These are phyloP conservation scores for Caerostris darwini DNA, from an alignment of 1,140 invertebrate genomes.

Conservation along the genomic window DNA sequence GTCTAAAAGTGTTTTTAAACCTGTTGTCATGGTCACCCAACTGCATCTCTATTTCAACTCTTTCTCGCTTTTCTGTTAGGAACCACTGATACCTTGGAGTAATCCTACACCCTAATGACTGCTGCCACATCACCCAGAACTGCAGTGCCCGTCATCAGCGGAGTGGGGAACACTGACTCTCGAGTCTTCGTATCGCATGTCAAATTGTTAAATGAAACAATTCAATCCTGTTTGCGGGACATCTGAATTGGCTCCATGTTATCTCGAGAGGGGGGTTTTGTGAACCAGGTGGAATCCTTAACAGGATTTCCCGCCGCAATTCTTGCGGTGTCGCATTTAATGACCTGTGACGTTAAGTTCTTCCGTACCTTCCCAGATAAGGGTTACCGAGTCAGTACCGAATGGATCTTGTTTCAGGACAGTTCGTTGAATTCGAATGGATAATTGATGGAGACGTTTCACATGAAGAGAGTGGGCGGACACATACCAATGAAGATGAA, in stretches of 20 bases:
- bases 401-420: too few species aligned
- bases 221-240: not conserved
- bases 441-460: too few species aligned
- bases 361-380: not conserved
- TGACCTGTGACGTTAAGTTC: conserved; percentile 22
- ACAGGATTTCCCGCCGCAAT: conserved; percentile 11
- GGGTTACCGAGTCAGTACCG: not conserved
- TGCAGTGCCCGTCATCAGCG: not conserved
- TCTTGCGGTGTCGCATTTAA: conserved; percentile 25
- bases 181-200: not conserved
- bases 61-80: not conserved
- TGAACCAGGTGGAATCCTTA: not conserved
- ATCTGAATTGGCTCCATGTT: conserved; percentile 5
- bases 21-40: not conserved
- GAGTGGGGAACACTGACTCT: not conserved
- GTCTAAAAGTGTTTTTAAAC: not conserved
- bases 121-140: not conserved
- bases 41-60: not conserved
- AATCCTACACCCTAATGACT: not conserved
- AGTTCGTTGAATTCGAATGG: too few species aligned
- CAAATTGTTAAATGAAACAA: conserved; percentile 40
- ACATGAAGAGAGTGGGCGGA: too few species aligned
- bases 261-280: not conserved
- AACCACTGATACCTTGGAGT: not conserved
- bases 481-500: too few species aligned